Evolutionary conservation across 2,113 vertebrate genomes (phyloP), one percentile per base, ranked within the genome.

Genomic region (Tachycineta bicolor): DNA sequence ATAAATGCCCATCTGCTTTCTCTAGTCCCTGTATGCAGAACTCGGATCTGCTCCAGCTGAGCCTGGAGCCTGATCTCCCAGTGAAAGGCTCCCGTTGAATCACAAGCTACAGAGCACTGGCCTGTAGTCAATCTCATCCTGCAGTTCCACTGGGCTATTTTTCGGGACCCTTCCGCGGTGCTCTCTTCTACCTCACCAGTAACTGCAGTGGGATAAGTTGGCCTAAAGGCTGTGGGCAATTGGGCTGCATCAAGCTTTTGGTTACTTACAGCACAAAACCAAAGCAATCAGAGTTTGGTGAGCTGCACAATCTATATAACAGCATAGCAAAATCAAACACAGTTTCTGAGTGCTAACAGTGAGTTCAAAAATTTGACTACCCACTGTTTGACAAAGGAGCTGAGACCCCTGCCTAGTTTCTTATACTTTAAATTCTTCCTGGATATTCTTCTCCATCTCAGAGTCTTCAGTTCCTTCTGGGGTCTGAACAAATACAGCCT

Each of bases 141-240:
- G 34, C 29, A 25, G 13, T 10, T 49, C 55, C 63, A 59, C 69
- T 22, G n/a, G 7, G 21, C 8, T 71, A 1, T 4, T 87, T 39
- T 70, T 59, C 53, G 47, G 65, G 31, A 13, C 12, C 17, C 41
- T 56, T 75, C 22, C 71, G 11, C 2, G 1, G 6, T 6, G 1
- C 4, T 41, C 14, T 33, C n/a, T 59, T 63, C 65, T 25, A 14
- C n/a, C 29, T 79, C 62, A 63, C 25, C 3, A 0, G 5, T 43
- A 50, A 34, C 10, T 58, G 53, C 0, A 0, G 50, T 50, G 2
- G 6, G 20, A 83, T n/a, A 6, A 9, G 25, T 18, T 59, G 34
- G 14, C 50, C 39, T 75, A 34, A 81, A 55, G 47, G 28, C 50
- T 5, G 3, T 7, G 34, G 29, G 31, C 52, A 76, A 8, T 8